Evolutionary conservation across 2,888 invertebrate genomes (phyloP), one percentile per base, ranked within the genome.

Genomic region (Drosophila formosana): DNA sequence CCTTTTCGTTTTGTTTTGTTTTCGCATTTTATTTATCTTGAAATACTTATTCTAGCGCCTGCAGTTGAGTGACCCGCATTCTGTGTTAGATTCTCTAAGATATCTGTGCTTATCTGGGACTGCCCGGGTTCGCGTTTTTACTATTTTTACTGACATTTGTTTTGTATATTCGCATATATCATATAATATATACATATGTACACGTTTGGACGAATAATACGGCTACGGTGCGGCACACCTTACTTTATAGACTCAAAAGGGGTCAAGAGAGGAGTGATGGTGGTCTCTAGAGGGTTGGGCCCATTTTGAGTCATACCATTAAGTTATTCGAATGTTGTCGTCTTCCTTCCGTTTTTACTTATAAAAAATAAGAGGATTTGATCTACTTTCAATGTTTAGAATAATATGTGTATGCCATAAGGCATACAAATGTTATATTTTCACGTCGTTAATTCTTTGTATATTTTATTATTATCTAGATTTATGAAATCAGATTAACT

Each of bases 101-200:
- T 65, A 49, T 75, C 53, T 60, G 47, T 75, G 56, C 55, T 55
- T 68, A 80, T 85, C 57, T 72, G 58, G 77, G 80, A 49, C 78
- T 80, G 80, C 78, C 81, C 84, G 73, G 82, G 83, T 47, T 80
- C 60, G 61, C 25, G 32, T 68, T 64, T 45, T 46, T 28, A 70
- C 86, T 80, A 80, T 85, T 82, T 85, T 77, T 88, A 57, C 57
- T 77, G 60, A 25, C 63, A 78, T 83, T 82, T 83, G 75, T 73
- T 41, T 39, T 55, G n/a, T 46, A 43, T 8, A 41, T 41, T 9
- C 6, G 4, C 41, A 18, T 18, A n/a, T n/a, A n/a, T n/a, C n/a
- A n/a, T n/a, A n/a, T n/a, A n/a, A n/a, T n/a, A n/a, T n/a, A n/a
- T 25, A 26, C 4, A 7, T 32, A 23, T 50, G 32, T 23, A 28